Conservation (phyloP, 2,888 invertebrate species). For the Meloe dianella region DNA sequence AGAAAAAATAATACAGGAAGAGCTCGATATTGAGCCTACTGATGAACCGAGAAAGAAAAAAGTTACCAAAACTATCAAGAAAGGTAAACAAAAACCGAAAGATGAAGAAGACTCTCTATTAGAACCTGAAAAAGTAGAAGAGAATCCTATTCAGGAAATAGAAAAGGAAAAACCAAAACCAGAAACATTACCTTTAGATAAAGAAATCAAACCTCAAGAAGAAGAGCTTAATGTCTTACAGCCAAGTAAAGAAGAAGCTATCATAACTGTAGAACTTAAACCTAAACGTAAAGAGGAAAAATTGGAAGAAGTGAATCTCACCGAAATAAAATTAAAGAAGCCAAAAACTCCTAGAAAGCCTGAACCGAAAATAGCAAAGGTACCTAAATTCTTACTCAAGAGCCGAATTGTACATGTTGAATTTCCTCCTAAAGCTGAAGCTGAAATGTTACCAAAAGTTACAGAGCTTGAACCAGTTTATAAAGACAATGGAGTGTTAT, state of each 20-base stretch:
- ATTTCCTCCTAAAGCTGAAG: slow-evolving; percentile 58
- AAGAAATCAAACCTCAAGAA: slow-evolving; percentile 43
- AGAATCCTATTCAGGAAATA: slow-evolving; percentile 48
- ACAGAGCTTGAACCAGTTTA: slow-evolving; percentile 56
- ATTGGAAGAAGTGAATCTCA: slow-evolving; percentile 58
- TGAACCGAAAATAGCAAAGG: slow-evolving; percentile 50
- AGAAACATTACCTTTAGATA: slow-evolving; percentile 34
- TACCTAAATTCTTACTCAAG: slow-evolving; percentile 60
- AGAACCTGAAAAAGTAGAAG: slow-evolving; percentile 46
- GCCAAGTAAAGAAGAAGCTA: slow-evolving; percentile 32
- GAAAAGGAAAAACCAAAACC: slow-evolving; percentile 52
- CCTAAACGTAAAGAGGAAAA: slow-evolving; percentile 40
- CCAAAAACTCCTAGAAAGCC: slow-evolving; percentile 53
- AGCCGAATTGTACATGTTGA: slow-evolving; percentile 59
- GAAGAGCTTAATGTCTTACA: slow-evolving; percentile 24
- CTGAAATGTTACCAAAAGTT: slow-evolving; percentile 51
- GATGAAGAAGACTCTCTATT: slow-evolving; percentile 49
- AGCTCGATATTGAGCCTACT: slow-evolving; percentile 39
- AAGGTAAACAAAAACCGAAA: slow-evolving; percentile 47
- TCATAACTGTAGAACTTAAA: slow-evolving; percentile 37
- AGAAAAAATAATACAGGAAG: slow-evolving; percentile 46
- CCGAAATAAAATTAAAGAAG: slow-evolving; percentile 64
- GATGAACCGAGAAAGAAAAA: slow-evolving; percentile 46
- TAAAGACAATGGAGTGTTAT: slow-evolving; percentile 60
- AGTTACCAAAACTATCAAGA: slow-evolving; percentile 51